Percentiles rank a stretch among this genome's conserved stretches.
phyloP scores from a whole-genome alignment of 37 sponge, comb jelly and placozoan genomes.

The Halichondria panicea region DNA sequence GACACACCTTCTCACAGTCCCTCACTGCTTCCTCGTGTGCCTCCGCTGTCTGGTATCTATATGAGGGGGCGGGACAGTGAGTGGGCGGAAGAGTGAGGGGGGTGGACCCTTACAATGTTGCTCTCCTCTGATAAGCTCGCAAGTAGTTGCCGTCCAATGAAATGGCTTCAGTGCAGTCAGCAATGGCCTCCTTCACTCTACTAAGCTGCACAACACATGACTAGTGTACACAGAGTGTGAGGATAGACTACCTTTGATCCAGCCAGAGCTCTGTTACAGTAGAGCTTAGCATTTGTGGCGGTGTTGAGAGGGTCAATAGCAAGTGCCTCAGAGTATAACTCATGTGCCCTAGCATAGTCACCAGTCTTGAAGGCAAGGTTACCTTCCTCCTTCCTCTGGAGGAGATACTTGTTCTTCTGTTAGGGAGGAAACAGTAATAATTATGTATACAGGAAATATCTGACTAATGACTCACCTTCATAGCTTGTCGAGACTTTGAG shows the following conservation, averaged over 20 bases:
- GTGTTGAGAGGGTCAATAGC: slow-evolving; percentile 83
- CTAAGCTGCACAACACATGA: slow-evolving; percentile 65
- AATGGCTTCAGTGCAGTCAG: slow-evolving; percentile 86
- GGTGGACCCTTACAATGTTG: slow-evolving; percentile 64
- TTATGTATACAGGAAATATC: background rate
- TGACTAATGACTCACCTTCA: slow-evolving; percentile 39
- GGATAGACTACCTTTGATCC: slow-evolving; percentile 68
- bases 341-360: slow-evolving; percentile 56
- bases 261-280: slow-evolving; percentile 89
- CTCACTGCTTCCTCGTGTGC: slow-evolving; percentile 96
- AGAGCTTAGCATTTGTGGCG: slow-evolving; percentile 89
- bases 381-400: slow-evolving; percentile 87
- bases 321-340: slow-evolving; percentile 86
- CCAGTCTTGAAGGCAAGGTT: slow-evolving; percentile 73
- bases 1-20: slow-evolving; percentile 81
- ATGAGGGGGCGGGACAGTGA: background rate
- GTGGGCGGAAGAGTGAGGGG: background rate
- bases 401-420: slow-evolving; percentile 79
- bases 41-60: slow-evolving; percentile 80
- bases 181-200: slow-evolving; percentile 59
- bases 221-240: background rate
- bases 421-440: slow-evolving; percentile 9
- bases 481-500: slow-evolving; percentile 47
- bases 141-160: slow-evolving; percentile 83
- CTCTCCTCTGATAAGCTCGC: slow-evolving; percentile 88